Conservation (phyloP, 1,140 invertebrate species). For the Platyscapa corneri region DNA sequence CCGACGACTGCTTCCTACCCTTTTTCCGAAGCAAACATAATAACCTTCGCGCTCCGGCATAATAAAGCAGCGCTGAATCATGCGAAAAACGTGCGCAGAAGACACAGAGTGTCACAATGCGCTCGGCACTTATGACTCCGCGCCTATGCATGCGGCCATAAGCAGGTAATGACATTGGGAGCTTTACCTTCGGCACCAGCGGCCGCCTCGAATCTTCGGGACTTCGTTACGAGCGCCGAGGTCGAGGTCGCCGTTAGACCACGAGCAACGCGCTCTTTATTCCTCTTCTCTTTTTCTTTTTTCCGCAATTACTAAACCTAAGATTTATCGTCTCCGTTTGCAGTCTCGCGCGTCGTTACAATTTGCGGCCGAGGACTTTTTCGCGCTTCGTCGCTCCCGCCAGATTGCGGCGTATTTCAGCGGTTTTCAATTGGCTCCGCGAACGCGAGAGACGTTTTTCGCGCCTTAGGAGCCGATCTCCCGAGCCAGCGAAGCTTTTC, state of each 20-base stretch:
- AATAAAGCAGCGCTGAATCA: conserved; percentile 52
- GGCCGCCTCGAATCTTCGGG: neutral
- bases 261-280: no score
- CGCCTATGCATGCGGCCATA: neutral
- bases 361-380: neutral
- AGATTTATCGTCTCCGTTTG: neutral
- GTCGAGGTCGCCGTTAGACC: no score
- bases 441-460: no score
- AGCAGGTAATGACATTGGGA: conserved; percentile 18
- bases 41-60: conserved; percentile 39
- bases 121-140: neutral
- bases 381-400: neutral
- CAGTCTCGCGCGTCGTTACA: neutral
- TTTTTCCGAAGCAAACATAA: conserved; percentile 51
- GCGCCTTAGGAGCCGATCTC: no score
- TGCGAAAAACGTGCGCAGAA: conserved; percentile 36
- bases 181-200: neutral
- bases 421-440: neutral
- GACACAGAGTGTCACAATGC: conserved; percentile 30
- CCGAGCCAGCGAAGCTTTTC: no score
- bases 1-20: conserved; percentile 37
- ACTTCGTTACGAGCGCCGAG: neutral
- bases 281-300: neutral
- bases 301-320: neutral
- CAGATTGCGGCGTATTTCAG: neutral